Evolutionary conservation across 2,113 vertebrate genomes (phyloP).

Genomic region (Xerus inauris): DNA sequence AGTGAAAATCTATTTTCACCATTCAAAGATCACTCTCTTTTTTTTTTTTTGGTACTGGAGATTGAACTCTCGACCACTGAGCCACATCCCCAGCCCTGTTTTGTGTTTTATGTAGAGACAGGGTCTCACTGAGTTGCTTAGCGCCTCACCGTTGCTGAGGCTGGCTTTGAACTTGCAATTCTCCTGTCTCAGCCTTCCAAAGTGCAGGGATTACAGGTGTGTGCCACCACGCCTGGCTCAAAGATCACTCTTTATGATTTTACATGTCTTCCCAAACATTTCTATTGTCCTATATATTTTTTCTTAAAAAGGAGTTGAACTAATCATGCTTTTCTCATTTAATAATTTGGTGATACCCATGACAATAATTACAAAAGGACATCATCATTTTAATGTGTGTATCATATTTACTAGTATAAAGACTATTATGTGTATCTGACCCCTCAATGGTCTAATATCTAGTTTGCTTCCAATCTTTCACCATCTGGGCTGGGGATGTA

Average conservation of each 20-base stretch:
- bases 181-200: no score
- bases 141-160: no score
- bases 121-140: no score
- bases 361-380: neutral
- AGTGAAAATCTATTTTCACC: neutral
- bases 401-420: neutral
- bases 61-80: no score
- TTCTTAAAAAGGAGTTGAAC: neutral
- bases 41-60: no score
- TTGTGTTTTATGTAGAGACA: no score
- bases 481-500: neutral
- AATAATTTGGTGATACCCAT: neutral
- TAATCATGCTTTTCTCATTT: slow-evolving; percentile 2
- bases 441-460: neutral
- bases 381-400: neutral
- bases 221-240: no score
- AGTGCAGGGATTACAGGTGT: no score
- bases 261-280: neutral
- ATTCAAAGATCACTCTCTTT: slow-evolving; percentile 5
- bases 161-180: no score
- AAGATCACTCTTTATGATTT: slow-evolving; percentile 13
- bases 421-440: neutral
- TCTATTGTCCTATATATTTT: neutral
- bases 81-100: no score
- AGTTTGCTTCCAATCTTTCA: slow-evolving; percentile 17